phyloP scores from a whole-genome alignment of 2,797 vertebrate genomes.

The Naso thynnoides region DNA sequence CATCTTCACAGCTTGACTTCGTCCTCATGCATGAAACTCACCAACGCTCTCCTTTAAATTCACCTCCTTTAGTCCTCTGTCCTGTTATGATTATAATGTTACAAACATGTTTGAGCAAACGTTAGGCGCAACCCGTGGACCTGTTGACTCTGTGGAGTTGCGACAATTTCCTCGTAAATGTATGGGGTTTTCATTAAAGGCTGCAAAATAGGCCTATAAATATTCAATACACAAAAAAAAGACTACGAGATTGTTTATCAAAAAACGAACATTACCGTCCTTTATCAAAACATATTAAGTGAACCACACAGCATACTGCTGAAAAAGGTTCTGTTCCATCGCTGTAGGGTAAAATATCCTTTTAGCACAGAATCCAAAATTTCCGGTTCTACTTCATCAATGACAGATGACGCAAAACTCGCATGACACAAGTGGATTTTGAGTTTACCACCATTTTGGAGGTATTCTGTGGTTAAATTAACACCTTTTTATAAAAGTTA shows the following conservation, averaged over 20 bases:
- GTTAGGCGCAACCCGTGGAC: background rate
- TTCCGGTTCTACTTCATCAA: background rate
- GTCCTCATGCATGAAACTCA: background rate
- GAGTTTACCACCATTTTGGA: no score
- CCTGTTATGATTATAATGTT: background rate
- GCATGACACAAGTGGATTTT: no score
- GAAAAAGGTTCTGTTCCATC: background rate
- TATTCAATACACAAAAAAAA: background rate
- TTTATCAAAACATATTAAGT: background rate
- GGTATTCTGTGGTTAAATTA: no score
- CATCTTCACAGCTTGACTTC: background rate
- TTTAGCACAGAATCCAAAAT: background rate
- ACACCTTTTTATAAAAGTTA: no score
- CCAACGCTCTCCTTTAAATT: background rate
- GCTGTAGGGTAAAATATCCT: no score
- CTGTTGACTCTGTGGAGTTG: no score
- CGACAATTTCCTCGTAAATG: background rate
- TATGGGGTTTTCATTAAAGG: background rate
- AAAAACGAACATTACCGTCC: background rate
- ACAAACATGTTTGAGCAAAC: background rate
- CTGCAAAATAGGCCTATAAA: background rate
- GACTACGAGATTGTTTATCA: background rate
- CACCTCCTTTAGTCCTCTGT: background rate
- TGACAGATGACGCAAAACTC: no score
- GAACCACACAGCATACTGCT: fast-evolving